phyloP scores from a whole-genome alignment of 2,113 vertebrate genomes.

The Protomyctophum bolini region DNA sequence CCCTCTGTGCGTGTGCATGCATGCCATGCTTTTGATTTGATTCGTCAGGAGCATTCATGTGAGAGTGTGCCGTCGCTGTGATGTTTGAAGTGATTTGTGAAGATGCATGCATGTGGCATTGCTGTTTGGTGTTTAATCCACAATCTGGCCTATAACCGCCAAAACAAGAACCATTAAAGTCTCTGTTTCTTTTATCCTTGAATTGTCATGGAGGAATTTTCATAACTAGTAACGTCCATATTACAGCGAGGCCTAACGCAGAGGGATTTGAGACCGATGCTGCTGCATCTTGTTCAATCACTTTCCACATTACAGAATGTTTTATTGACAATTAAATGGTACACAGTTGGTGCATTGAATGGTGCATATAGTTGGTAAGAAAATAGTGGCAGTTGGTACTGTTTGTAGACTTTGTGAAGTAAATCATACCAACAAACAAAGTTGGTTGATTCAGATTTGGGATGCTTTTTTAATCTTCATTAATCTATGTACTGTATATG shows the following conservation, averaged over 20 bases:
- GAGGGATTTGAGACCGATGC: not conserved
- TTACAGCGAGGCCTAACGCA: not conserved
- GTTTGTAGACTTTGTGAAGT: not conserved
- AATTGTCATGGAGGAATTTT: conserved; percentile 12
- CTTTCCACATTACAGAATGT: conserved; percentile 1
- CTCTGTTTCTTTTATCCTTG: not conserved
- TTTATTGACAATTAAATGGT: not conserved
- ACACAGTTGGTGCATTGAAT: not conserved
- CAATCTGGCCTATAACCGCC: conserved; percentile 45
- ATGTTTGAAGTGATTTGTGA: conserved; percentile 63
- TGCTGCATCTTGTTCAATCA: conserved; percentile 1
- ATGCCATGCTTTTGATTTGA: conserved; percentile 55
- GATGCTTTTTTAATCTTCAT: too few relatives aligned
- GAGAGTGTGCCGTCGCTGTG: conserved; percentile 39
- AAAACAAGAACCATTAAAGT: conserved; percentile 5
- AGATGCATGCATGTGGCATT: conserved; percentile 46
- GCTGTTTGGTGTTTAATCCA: conserved; percentile 50
- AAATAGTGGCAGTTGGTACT: conserved; percentile 7
- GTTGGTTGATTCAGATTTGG: too few relatives aligned
- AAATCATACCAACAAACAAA: too few relatives aligned
- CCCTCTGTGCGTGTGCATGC: conserved; percentile 36
- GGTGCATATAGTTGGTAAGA: not conserved
- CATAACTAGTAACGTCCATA: conserved; percentile 14
- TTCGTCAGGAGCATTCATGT: conserved; percentile 56
- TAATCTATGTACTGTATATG: too few relatives aligned